Evolutionary conservation across 1,140 invertebrate species (phyloP).

Genomic region (Macrobrachium rosenbergii): DNA sequence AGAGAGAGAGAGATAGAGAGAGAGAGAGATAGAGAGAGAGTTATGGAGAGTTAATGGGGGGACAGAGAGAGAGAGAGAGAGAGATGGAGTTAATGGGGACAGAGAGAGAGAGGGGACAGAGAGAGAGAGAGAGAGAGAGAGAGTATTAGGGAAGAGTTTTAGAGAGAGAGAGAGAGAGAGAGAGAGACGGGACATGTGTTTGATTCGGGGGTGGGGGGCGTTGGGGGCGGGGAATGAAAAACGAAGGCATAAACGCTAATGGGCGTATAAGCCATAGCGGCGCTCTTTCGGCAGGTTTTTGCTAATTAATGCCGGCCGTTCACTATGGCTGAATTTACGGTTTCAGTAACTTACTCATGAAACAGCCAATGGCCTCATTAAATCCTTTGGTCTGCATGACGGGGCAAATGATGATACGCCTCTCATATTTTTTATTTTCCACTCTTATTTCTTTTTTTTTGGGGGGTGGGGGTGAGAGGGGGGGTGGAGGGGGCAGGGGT

Average conservation of each 20-base stretch:
- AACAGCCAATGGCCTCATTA: too few species aligned
- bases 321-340: too few species aligned
- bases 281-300: too few species aligned
- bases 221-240: neutral
- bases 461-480: too few species aligned
- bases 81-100: neutral
- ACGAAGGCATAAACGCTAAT: neutral
- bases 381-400: too few species aligned
- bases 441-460: neutral
- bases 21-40: constrained; percentile 5
- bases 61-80: neutral
- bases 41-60: too few species aligned
- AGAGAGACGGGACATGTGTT: neutral
- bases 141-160: neutral
- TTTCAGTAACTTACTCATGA: too few species aligned
- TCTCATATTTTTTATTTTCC: neutral
- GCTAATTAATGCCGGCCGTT: too few species aligned
- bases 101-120: neutral
- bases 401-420: neutral
- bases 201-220: neutral
- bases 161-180: constrained; percentile 8
- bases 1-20: neutral
- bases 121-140: neutral
- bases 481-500: too few species aligned
- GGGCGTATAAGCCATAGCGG: neutral